Percentiles rank a stretch among this genome's conserved stretches.
Evolutionary conservation across 2,113 vertebrate genomes (phyloP).

Genomic region (Hyla sarda): DNA sequence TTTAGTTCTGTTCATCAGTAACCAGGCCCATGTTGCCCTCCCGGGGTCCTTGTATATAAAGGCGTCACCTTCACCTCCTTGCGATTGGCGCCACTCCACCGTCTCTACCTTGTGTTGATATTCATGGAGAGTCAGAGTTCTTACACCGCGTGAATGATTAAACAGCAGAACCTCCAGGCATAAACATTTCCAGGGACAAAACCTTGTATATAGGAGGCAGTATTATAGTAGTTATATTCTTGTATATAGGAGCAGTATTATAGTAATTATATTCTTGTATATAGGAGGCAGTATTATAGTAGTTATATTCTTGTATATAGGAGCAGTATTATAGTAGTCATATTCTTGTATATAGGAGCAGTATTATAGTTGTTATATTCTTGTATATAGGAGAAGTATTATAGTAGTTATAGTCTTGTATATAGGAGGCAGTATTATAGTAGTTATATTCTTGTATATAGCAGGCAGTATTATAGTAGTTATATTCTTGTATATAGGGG

Average conservation of each 20-base stretch:
- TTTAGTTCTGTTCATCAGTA: neutral
- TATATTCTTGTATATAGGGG: no score
- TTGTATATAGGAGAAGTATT: no score
- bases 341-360: no score
- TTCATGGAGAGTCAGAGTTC: neutral
- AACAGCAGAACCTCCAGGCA: conserved; percentile 10
- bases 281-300: neutral
- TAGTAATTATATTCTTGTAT: neutral
- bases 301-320: conserved; percentile 6
- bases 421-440: no score
- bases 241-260: neutral
- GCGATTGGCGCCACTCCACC: neutral
- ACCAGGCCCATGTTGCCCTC: neutral
- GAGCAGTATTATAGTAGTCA: no score
- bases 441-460: no score
- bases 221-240: neutral
- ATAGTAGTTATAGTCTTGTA: no score
- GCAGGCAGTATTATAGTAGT: conserved; percentile 1
- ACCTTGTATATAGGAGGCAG: neutral
- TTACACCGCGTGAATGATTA: neutral
- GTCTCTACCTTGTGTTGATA: neutral
- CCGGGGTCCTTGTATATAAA: neutral
- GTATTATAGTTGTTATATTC: no score
- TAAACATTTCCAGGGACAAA: neutral
- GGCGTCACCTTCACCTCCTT: neutral